Evolutionary conservation across 2,797 vertebrate species (phyloP), one percentile per base, ranked within the genome.

Genomic region (Danio albolineatus): DNA sequence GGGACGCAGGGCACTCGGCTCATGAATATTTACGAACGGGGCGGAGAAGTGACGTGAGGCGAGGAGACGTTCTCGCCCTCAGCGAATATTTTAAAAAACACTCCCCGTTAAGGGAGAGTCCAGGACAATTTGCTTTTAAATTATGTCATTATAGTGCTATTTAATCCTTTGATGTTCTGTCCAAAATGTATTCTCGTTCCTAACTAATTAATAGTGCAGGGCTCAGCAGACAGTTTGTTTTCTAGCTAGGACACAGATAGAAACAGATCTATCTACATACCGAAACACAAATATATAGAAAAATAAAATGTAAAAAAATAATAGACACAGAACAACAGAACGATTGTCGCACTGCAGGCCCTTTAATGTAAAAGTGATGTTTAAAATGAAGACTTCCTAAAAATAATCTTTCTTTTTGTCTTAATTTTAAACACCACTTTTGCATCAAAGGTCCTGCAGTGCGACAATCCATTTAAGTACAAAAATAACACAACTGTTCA

Each of bases 1-100:
- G 87, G 89, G 90, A 95, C 95, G 95, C 94, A 91, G 90, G 91
- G 88, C 89, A 82, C 87, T 89, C 76, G 56, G 61, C 17, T 92
- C 86, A 92, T 96, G 91, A 93, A 94, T 97, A 96, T 95, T 89
- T 67, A 95, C 89, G 12, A 67, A 0, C 69, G 83, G 86, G 94
- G 94, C 90, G 94, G 94, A 91, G 92, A 85, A 65, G 87, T 88
- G 79, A 89, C 81, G 76, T 67, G 57, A 46, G 65, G n/a, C 54
- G 17, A 13, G 51, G 14, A 13, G 2, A 21, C 69, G 70, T 67
- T 62, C 49, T 65, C 65, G 78, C 77, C 76, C 56, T 6, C 92
- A 91, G 92, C 91, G 9, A 78, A 48, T n/a, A 10, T 62, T 44
- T 48, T 4, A 28, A 10, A 28, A 51, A 44, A 56, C 60, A 60